A percentile compares a stretch with the other conserved stretches of the same genome.
phyloP scores from a whole-genome alignment of 2,797 vertebrate species.

The Acanthornis magna region DNA sequence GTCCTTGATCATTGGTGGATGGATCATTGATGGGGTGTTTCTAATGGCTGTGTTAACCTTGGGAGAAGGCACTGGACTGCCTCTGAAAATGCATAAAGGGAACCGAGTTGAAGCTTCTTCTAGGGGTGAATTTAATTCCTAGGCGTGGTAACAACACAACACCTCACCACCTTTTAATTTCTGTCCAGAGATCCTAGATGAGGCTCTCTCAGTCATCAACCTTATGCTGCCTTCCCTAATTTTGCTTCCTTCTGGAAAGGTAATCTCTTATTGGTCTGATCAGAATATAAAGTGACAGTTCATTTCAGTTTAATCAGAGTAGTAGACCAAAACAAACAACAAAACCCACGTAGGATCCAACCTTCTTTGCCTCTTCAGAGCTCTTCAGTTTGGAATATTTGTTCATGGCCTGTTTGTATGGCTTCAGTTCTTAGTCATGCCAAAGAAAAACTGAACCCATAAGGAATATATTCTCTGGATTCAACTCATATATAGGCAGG shows the following conservation, averaged over 20 bases:
- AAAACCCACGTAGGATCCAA: not conserved
- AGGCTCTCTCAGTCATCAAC: not conserved
- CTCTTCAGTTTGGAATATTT: not conserved
- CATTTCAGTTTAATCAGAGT: conserved; percentile 20
- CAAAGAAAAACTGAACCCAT: not conserved
- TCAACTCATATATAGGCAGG: not conserved
- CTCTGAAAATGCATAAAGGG: not conserved
- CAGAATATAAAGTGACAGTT: conserved; percentile 16
- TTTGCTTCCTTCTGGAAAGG: not conserved
- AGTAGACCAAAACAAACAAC: not conserved
- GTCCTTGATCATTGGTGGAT: not conserved
- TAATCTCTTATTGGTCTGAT: not conserved
- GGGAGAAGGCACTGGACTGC: not conserved
- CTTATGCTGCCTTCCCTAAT: not conserved
- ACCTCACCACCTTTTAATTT: conserved; percentile 17
- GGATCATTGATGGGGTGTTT: not conserved
- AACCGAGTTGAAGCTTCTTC: not conserved
- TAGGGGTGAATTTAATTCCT: not conserved
- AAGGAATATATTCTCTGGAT: not conserved
- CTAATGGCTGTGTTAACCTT: conserved; percentile 29
- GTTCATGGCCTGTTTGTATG: not conserved
- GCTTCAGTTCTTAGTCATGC: not conserved
- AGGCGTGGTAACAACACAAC: not conserved
- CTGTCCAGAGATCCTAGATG: not conserved
- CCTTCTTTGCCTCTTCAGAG: not conserved